phyloP scores from a whole-genome alignment of 2,888 invertebrate genomes.

The Plagodis pulveraria region DNA sequence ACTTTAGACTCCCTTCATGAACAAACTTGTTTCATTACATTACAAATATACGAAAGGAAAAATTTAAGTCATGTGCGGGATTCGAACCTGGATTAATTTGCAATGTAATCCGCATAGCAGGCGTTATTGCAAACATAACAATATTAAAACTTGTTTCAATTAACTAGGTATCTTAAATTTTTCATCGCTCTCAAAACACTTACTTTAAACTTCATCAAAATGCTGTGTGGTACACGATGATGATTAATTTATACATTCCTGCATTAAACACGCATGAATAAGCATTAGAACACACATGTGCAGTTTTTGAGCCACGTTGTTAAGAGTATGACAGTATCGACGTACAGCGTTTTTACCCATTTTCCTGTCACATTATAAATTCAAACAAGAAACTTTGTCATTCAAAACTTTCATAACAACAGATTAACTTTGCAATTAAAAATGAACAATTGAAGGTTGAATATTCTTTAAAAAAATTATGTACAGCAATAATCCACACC shows the following conservation, averaged over 20 bases:
- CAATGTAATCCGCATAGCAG: too few species aligned
- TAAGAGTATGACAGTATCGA: background rate
- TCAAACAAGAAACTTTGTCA: conserved; percentile 36
- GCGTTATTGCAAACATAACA: too few species aligned
- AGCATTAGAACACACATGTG: conserved; percentile 21
- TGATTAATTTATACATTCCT: conserved; percentile 33
- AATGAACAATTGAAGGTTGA: conserved; percentile 50
- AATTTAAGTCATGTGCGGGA: too few species aligned
- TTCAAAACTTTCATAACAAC: conserved; percentile 43
- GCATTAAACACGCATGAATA: conserved; percentile 26
- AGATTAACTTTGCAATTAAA: conserved; percentile 53
- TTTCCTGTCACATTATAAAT: conserved; percentile 40
- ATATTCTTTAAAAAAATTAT: conserved; percentile 36
- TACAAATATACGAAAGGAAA: too few species aligned
- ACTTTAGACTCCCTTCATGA: too few species aligned
- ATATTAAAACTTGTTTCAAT: too few species aligned
- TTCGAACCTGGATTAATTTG: too few species aligned
- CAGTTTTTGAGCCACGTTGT: conserved; percentile 14
- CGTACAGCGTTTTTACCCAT: conserved; percentile 15
- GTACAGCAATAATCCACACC: conserved; percentile 36
- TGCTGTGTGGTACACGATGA: conserved; percentile 11
- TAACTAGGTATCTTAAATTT: too few species aligned
- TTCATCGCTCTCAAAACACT: too few species aligned
- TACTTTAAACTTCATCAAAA: background rate
- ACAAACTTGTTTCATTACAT: too few species aligned